These are phyloP conservation scores for Onychostoma macrolepis DNA, from an alignment of 2,113 vertebrate genomes.

Conservation along the genomic window DNA sequence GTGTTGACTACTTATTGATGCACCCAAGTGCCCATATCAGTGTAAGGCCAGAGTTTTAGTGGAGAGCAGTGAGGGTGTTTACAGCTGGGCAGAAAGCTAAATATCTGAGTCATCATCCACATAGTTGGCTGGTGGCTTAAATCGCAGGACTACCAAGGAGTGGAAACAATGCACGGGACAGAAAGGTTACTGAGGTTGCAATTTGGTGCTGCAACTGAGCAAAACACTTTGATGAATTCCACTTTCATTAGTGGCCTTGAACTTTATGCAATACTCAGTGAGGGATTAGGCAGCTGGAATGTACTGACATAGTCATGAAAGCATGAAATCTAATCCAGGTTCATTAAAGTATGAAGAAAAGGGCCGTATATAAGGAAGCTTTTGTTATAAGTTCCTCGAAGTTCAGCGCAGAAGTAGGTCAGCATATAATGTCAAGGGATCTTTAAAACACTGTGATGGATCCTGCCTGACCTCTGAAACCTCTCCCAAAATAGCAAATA, in stretches of 20 bases:
- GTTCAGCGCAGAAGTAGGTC: constrained; percentile 15
- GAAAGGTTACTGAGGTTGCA: not conserved
- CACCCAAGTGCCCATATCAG: not conserved
- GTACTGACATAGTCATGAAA: constrained; percentile 1
- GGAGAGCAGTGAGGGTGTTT: not conserved
- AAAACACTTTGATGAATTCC: constrained; percentile 21
- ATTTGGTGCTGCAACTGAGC: not conserved
- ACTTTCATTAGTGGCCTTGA: constrained; percentile 11
- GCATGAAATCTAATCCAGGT: constrained; percentile 28
- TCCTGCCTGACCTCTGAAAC: constrained; percentile 8
- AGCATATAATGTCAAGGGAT: constrained; percentile 23
- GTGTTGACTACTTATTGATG: not conserved
- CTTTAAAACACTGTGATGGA: constrained; percentile 32
- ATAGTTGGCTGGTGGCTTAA: not conserved
- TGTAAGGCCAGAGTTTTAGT: not conserved
- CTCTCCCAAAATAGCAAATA: constrained; percentile 35
- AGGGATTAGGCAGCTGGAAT: not conserved
- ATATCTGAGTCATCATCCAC: not conserved
- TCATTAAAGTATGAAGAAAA: constrained; percentile 19
- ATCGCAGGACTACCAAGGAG: not conserved
- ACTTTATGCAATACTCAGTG: constrained; percentile 19
- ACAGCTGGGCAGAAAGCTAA: not conserved
- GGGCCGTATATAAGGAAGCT: not conserved
- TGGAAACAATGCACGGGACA: not conserved
- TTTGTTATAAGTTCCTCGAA: not conserved